Base-by-base conservation (phyloP, 2,113 vertebrate genomes). In the Channa argus region DNA sequence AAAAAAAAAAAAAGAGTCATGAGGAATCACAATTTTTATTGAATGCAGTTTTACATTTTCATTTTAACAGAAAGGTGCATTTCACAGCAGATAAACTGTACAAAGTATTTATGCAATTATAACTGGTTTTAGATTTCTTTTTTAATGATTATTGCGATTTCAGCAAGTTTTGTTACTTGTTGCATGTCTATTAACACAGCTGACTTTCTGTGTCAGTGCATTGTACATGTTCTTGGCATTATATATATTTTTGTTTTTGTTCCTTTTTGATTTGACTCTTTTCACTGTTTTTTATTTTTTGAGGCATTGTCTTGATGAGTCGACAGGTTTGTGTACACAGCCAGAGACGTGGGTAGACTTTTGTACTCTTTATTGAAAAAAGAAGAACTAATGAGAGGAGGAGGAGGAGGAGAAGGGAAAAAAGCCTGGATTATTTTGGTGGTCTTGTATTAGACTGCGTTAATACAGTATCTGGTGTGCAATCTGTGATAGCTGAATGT, bases 121-220 rank as follows among this genome's bases (percentile, higher is more conserved):
- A 95, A 95, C 95, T 94, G 94, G 95, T 95, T 96, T 95, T 95
- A 94, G 96, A 95, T 95, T 94, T 95, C 24, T 94, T 96, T 97
- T 96, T 84, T 96, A 95, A 86, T 87, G 67, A 88, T 92, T 87
- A 77, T 85, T 83, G 83, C 96, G 89, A 96, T 97, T 96, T 96
- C 96, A 97, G 97, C 97, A 98, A 97, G 96, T 98, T 98, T 95
- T 92, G 94, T 98, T 97, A 98, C 96, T 97, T 98, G 96, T 98
- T 96, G 96, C 97, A 98, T 98, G 97, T 98, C 91, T 95, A 95
- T 96, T 97, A 98, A 97, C 96, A 96, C 94, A 94, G 94, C 97
- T 98, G 97, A 98, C 96, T 97, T 98, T 98, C 96, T 98, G 97
- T 98, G 96, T 98, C 97, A 97, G 96, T 97, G 95, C 95, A 93